Base-by-base conservation (phyloP, 2,113 vertebrate genomes). In the Balaeniceps rex region DNA sequence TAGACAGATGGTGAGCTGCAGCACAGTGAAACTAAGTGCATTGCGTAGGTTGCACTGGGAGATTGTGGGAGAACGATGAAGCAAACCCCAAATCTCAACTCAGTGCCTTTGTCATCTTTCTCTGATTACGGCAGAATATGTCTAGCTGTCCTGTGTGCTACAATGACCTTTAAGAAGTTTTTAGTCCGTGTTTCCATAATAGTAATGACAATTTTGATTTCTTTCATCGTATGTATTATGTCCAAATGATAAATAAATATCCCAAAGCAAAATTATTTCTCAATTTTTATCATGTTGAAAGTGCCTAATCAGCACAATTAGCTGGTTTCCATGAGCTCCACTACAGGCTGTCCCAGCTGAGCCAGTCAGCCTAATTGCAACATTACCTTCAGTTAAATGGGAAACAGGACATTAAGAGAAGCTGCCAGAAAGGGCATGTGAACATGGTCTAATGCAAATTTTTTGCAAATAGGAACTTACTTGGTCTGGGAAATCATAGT, bases 1-100 rank as follows among this genome's bases (percentile, higher is more conserved):
- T 88, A 94, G 82, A 44, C 69, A 90, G 74, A 80, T 71, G 87
- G 92, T 60, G 82, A 94, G 79, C 85, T 90, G 85, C 78, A 90
- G 77, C 65, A 79, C 38, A 83, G 64, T 82, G 77, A 87, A 87
- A 64, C 64, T 22, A 82, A 92, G 31, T 77, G 58, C 61, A 36
- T 86, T 61, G 36, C 0, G 0, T 36, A 22, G 79, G 29, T 65
- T 77, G 60, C 79, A 26, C 28, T 66, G 66, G 58, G 85, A 74
- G 40, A 42, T 26, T 66, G 34, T 85, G 79, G 65, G 51, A 90
- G 44, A 86, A 28, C 66, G 65, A 11, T 70, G 78, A 76, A 86
- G 36, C 82, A 76, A 85, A 83, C 36, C 63, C 61, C 61, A 49
- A 72, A 63, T 86, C 54, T 71, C 66, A 46, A 14, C 52, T 63